Conservation (phyloP, 2,888 invertebrate species). For the Caenorhabditis japonica region DNA sequence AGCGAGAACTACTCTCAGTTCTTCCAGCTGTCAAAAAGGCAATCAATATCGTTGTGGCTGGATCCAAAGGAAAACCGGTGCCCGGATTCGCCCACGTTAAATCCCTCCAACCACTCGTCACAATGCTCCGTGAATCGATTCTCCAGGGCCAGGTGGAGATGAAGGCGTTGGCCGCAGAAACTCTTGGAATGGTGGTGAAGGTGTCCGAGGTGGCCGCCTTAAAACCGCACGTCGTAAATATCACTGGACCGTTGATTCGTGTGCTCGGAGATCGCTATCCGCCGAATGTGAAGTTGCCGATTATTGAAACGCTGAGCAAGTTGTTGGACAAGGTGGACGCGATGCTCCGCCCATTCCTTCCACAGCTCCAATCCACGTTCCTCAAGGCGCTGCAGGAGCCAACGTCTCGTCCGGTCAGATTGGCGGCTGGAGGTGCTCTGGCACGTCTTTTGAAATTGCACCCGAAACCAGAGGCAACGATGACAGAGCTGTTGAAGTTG, state of each 20-base stretch:
- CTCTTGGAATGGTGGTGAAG: constrained; percentile 87
- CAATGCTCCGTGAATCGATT: constrained; percentile 95
- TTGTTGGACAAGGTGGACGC: constrained; percentile 88
- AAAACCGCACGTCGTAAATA: constrained; percentile 89
- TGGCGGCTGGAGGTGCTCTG: constrained; percentile 62
- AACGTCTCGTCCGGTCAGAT: constrained; percentile 64
- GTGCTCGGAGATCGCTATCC: constrained; percentile 88
- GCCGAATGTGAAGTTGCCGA: constrained; percentile 93
- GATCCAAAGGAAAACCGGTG: constrained; percentile 57
- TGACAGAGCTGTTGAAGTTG: constrained; percentile 90
- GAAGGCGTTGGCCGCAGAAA: constrained; percentile 94
- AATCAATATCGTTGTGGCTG: constrained; percentile 52
- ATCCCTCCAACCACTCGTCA: constrained; percentile 92
- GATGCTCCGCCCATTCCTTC: constrained; percentile 95
- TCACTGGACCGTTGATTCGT: constrained; percentile 96
- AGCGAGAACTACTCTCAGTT: constrained; percentile 19
- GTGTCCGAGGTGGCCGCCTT: constrained; percentile 61
- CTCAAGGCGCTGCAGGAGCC: constrained; percentile 93
- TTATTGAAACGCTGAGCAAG: constrained; percentile 91
- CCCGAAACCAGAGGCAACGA: constrained; percentile 92
- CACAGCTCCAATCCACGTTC: constrained; percentile 98
- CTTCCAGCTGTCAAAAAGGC: constrained; percentile 55
- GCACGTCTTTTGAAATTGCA: constrained; percentile 82
- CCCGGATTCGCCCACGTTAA: constrained; percentile 77
- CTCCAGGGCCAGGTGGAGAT: constrained; percentile 80